These are phyloP conservation scores for Megaceryle maxima DNA, from an alignment of 2,113 vertebrate genomes.

Conservation along the genomic window DNA sequence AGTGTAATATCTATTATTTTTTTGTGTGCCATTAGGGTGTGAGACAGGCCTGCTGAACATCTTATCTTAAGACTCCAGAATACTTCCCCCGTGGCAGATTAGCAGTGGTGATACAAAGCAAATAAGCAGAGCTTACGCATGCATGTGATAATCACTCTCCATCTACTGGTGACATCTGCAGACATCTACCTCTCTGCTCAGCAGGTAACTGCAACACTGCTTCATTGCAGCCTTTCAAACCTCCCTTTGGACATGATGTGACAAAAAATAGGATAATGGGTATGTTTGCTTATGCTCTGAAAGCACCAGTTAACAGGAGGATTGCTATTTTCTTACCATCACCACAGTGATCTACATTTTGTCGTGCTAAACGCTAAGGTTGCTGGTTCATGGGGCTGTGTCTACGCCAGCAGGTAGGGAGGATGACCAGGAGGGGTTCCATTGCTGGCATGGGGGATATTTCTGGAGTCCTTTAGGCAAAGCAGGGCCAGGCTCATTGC, in stretches of 20 bases:
- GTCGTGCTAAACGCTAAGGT: accelerated
- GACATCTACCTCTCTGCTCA: background rate
- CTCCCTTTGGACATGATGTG: accelerated
- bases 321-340: background rate
- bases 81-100: background rate
- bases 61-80: background rate
- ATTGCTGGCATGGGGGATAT: accelerated
- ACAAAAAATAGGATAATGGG: accelerated
- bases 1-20: background rate
- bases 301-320: background rate
- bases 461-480: background rate
- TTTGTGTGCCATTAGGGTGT: background rate
- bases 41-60: background rate
- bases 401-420: background rate
- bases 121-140: background rate
- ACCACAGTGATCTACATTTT: accelerated
- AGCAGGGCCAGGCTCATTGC: accelerated
- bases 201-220: background rate
- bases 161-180: background rate
- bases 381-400: background rate
- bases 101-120: background rate
- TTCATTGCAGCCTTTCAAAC: background rate
- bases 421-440: background rate
- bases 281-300: background rate
- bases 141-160: background rate